Evolutionary conservation across 2,888 invertebrate genomes (phyloP), one percentile per base, ranked within the genome.

Genomic region (Diadromus collaris): DNA sequence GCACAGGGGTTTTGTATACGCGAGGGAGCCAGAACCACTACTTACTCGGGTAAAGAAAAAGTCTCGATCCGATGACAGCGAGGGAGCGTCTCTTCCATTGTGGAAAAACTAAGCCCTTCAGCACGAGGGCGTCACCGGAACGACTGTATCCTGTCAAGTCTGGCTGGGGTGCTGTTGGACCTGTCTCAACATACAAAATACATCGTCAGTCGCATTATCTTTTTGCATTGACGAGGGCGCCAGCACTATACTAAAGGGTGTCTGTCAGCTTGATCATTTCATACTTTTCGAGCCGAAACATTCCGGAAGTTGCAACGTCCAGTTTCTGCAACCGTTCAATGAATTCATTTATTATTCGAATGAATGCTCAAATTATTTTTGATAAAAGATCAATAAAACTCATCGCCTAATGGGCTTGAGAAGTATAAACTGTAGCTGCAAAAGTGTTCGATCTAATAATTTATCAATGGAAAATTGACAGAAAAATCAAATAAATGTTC

Each of bases 71-170:
- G 85, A 94, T 91, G 75, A 94, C 91, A 82, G 93, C 92, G 44
- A 94, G 92, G 38, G 92, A 92, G 81, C 94, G 91, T 69, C 93
- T 92, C 87, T 93, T 93, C 94, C 94, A 95, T 87, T 94, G 94
- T 48, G 95, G 94, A 83, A 94, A 94, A 63, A 94, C 95, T 82
- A 94, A 92, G 60, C 94, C 94, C 88, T 95, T 95, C 65, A 95
- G 89, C 60, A 95, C 92, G 82, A 93, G 91, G 60, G 91, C 90
- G 79, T 89, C 88, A 29, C 92, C 92, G 82, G 92, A 92, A 81
- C 91, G 91, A 60, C 89, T 91, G 83, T 91, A 90, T 51, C 91
- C 91, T 19, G 83, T 84, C 60, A 94, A 89, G 72, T 93, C 93
- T 32, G 93, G 92, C 69, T 93, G 92, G 2, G 92, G 91, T 0